Conservation (phyloP, 2,113 vertebrate genomes). For the Atherinomorus stipes region DNA sequence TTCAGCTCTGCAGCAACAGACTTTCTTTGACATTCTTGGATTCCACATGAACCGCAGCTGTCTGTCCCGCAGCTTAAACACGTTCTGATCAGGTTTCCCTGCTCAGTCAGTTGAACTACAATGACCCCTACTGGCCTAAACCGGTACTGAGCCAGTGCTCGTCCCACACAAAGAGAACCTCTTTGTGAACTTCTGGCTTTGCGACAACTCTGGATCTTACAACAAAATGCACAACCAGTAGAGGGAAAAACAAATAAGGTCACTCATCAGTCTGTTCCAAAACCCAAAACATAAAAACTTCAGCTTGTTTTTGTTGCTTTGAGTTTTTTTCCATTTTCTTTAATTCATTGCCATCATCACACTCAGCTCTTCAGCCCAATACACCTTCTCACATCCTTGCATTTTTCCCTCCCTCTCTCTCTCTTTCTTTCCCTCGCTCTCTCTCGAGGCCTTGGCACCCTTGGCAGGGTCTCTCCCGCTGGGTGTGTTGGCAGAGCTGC, state of each 20-base stretch:
- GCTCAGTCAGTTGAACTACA: conserved; percentile 84
- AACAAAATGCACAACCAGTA: conserved; percentile 3
- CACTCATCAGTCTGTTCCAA: not conserved
- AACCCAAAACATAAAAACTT: not conserved
- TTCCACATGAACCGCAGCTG: conserved; percentile 42
- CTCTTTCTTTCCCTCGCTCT: conserved; percentile 5
- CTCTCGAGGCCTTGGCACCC: conserved; percentile 76
- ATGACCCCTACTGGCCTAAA: conserved; percentile 88
- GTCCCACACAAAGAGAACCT: conserved; percentile 49
- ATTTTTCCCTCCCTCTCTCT: conserved; percentile 8
- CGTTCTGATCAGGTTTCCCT: not conserved
- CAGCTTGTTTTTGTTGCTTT: not conserved
- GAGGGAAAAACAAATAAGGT: not conserved
- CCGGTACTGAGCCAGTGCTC: conserved; percentile 42
- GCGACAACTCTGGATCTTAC: conserved; percentile 15
- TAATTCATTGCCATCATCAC: conserved; percentile 2
- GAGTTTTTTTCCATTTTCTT: not conserved
- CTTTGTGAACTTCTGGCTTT: conserved; percentile 45
- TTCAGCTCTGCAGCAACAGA: conserved; percentile 26
- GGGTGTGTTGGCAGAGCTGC: conserved; percentile 71
- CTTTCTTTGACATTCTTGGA: conserved; percentile 11
- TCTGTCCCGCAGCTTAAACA: conserved; percentile 27
- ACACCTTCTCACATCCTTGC: not conserved
- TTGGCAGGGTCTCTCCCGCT: conserved; percentile 61
- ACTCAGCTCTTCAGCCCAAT: not conserved